Evolutionary conservation across 2,888 invertebrate genomes (phyloP), one percentile per base, ranked within the genome.

Genomic region (Rotaria sp.): DNA sequence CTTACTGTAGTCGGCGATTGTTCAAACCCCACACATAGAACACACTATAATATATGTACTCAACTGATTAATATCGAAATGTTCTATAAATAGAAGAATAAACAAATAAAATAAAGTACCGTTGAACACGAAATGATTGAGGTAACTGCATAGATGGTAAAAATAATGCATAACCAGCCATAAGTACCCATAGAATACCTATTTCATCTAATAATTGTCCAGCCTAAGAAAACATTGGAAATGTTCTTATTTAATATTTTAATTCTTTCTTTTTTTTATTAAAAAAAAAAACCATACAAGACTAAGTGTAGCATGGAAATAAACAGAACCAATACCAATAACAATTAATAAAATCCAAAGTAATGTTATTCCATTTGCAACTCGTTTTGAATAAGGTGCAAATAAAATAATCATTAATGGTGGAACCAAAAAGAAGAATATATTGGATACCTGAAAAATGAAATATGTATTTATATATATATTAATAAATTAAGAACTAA

Each of bases 261-360:
- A 41, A 50, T 15, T 3, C 13, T 50, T 3, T 50, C 3, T 13
- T 50, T 50, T 15, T 13, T 3, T 50, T 13, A 50, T 50, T 50
- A 0, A 13, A 45, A 38, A 35, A 8, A 35, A 38, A 24, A 45
- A 10, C 21, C 55, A 24, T 84, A 95, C 93, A 89, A 95, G 92
- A 89, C 95, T 95, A 55, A 95, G 92, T 5, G 95, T 95, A 13
- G 95, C 95, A 91, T 95, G 95, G 90, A 95, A 95, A 90, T 95
- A 95, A 87, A 94, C 95, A 55, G 95, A 95, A 89, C 94, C 94
- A 2, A 94, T 90, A 13, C 95, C 95, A 85, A 95, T 94, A 67
- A 95, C 92, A 92, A 95, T 94, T 86, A 95, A 91, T 85, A 95
- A 91, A n/a, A 94, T 92, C 95, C 95, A 95, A 74, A 95, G 92